Base-by-base conservation (phyloP, 2,888 invertebrate species). In the Limnephilus marmoratus region DNA sequence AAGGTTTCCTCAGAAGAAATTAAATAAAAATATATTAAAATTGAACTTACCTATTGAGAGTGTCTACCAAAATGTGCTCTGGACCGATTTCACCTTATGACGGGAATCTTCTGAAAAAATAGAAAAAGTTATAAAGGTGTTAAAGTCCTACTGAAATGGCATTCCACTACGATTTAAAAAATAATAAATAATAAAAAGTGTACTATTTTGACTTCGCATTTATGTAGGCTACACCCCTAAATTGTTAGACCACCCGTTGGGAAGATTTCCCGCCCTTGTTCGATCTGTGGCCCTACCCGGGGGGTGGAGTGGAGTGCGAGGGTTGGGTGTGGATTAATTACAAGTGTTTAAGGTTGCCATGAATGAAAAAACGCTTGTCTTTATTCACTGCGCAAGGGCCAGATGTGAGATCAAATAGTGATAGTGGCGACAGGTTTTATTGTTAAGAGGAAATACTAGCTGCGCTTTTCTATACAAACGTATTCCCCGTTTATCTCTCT, bases 301-400 rank as follows among this genome's bases (percentile, higher is more conserved):
- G 68, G 24, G 68, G 68, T 68, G 68, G 68, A n/a, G 68, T 9
- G 9, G n/a, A 68, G 24, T 68, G n/a, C 68, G 68, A 68, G 24
- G 68, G 68, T 68, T n/a, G n/a, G 68, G 68, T 68, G 24, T 24
- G 68, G 68, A 68, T 68, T 68, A 68, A 68, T 68, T 68, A 68
- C 68, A 68, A 68, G 68, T 68, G 68, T 68, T 68, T 68, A 68
- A 68, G 68, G 68, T 68, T 68, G 68, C 68, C 68, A 68, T 68
- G 68, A 68, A 68, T 68, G 68, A 68, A 68, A 45, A 68, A 68
- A 24, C 68, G 68, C 24, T n/a, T 68, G 68, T 68, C 24, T 68
- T 68, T 68, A 68, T 68, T 68, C 24, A 68, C 24, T 24, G 24
- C 68, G 2, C 68, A 68, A 24, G 68, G 24, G 68, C 68, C 24